Evolutionary conservation across 2,113 vertebrate species (phyloP).

Genomic region (Carassius carassius): DNA sequence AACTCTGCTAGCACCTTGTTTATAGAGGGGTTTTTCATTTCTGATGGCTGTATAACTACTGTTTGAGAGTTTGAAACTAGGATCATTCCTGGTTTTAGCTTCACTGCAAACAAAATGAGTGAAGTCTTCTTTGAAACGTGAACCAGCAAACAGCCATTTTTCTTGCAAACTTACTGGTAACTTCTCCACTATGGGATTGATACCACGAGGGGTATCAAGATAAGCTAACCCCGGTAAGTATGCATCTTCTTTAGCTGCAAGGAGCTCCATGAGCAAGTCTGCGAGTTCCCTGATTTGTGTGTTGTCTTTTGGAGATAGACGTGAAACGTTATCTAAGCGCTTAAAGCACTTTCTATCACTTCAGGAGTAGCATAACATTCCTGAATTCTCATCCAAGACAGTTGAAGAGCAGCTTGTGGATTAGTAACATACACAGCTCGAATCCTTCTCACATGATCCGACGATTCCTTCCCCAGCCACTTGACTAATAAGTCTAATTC

Average conservation of each 20-base stretch:
- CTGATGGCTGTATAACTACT: no score
- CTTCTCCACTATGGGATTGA: constrained; percentile 46
- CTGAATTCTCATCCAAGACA: constrained; percentile 29
- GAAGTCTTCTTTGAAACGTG: no score
- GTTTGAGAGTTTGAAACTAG: no score
- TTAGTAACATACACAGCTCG: no score
- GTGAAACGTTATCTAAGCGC: neutral
- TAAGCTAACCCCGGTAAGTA: constrained; percentile 45
- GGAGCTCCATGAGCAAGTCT: constrained; percentile 49
- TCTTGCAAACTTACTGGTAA: constrained; percentile 27
- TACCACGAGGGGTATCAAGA: constrained; percentile 42
- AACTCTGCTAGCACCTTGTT: no score
- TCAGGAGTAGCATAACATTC: constrained; percentile 54
- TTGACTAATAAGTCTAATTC: no score
- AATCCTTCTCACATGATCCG: no score
- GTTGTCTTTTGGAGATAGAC: constrained; percentile 29
- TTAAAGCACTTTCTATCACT: constrained; percentile 39
- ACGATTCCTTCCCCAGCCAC: no score
- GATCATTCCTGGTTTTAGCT: no score
- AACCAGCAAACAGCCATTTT: no score
- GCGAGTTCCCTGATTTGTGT: constrained; percentile 50
- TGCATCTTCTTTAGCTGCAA: constrained; percentile 38
- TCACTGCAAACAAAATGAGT: no score
- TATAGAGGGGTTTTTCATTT: no score
- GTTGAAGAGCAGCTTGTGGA: neutral